These are phyloP conservation scores for Quiscalus mexicanus DNA, from an alignment of 2,113 vertebrate genomes.

Conservation along the genomic window DNA sequence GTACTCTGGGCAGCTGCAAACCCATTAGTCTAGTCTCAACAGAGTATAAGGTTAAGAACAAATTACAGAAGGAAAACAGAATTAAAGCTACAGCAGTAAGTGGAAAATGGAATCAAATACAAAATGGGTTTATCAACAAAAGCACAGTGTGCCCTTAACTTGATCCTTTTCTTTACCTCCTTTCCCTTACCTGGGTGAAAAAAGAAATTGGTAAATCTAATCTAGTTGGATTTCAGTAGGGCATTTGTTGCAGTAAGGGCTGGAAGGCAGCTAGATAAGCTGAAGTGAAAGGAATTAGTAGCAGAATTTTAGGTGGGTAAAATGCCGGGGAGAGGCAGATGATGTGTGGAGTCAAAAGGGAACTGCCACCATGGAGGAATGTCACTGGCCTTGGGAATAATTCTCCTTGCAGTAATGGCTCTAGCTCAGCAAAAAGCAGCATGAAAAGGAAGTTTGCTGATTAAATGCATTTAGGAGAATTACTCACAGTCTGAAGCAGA, in stretches of 20 bases:
- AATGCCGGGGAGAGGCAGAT: not conserved
- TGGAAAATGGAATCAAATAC: slow-evolving; percentile 50
- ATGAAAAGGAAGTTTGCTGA: slow-evolving; percentile 47
- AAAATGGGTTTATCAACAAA: slow-evolving; percentile 49
- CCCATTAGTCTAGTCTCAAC: slow-evolving; percentile 56
- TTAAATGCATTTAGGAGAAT: slow-evolving; percentile 64
- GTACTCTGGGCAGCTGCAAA: slow-evolving; percentile 53
- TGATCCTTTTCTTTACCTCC: slow-evolving; percentile 35
- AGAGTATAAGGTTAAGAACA: slow-evolving; percentile 65
- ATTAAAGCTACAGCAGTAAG: slow-evolving; percentile 55
- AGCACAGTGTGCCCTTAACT: slow-evolving; percentile 24
- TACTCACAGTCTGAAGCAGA: slow-evolving; percentile 34
- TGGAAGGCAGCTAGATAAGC: slow-evolving; percentile 16
- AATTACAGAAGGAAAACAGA: slow-evolving; percentile 63
- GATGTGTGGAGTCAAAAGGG: slow-evolving; percentile 38
- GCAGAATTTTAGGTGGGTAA: not conserved
- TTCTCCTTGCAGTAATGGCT: slow-evolving; percentile 51
- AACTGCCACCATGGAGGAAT: slow-evolving; percentile 56
- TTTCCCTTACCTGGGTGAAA: slow-evolving; percentile 18
- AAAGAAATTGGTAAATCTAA: not conserved
- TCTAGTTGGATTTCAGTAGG: slow-evolving; percentile 11
- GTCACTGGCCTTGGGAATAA: slow-evolving; percentile 62
- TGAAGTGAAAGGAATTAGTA: slow-evolving; percentile 11
- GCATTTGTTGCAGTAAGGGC: not conserved
- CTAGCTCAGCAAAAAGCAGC: slow-evolving; percentile 58